A percentile compares a stretch with the other conserved stretches of the same genome.
These are phyloP conservation scores for Diplodus puntazzo DNA, from an alignment of 2,797 vertebrate species.

Conservation along the genomic window DNA sequence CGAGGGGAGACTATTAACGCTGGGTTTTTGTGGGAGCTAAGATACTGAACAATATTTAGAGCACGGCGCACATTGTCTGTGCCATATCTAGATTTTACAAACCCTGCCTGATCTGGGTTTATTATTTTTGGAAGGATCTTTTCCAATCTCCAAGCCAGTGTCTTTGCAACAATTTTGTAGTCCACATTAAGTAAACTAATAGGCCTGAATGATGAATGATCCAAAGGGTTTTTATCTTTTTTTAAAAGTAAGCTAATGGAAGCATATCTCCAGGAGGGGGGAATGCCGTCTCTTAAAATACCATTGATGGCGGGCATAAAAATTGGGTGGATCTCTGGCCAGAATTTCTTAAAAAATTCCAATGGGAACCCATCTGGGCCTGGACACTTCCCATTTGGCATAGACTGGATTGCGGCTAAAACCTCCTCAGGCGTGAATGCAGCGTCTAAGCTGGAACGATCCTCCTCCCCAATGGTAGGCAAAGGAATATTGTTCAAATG, in stretches of 20 bases:
- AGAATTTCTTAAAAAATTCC: constrained; percentile 2
- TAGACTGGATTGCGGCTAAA: background rate
- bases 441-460: background rate
- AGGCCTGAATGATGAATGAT: background rate
- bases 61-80: too few species aligned
- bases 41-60: too few species aligned
- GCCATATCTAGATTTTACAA: too few species aligned
- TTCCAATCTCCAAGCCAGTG: background rate
- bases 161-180: constrained; percentile 4
- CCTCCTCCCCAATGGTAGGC: background rate
- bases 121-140: too few species aligned
- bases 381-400: constrained; percentile 8
- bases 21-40: too few species aligned
- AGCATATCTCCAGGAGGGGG: background rate
- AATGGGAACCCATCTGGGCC: background rate
- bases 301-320: background rate
- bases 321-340: background rate
- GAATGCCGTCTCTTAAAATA: background rate
- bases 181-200: background rate
- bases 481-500: background rate
- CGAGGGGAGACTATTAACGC: too few species aligned
- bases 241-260: background rate
- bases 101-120: too few species aligned
- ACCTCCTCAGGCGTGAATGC: background rate
- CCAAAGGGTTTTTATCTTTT: background rate